Conservation (phyloP, 2,888 invertebrate species). For the Amiota mariae region DNA sequence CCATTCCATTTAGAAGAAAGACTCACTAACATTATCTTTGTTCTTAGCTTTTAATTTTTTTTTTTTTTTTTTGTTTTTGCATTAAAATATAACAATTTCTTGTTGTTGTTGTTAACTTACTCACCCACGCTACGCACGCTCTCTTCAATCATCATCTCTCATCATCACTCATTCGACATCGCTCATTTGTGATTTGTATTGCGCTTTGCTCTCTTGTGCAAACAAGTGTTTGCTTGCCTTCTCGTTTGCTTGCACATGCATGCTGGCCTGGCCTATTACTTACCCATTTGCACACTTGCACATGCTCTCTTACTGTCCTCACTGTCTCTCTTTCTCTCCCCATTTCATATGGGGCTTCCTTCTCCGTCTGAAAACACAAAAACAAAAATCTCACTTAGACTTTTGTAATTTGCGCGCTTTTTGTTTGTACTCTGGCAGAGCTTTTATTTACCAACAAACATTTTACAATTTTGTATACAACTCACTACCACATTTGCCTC, state of each 20-base stretch:
- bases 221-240: conserved; percentile 65
- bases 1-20: no score
- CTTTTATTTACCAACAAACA: conserved; percentile 47
- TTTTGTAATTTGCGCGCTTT: conserved; percentile 44
- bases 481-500: neutral
- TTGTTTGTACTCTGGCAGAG: conserved; percentile 47
- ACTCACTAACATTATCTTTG: no score
- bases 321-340: neutral
- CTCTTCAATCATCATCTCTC: conserved; percentile 28
- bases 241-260: conserved; percentile 28
- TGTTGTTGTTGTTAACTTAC: no score
- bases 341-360: neutral
- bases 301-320: neutral
- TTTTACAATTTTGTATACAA: conserved; percentile 7
- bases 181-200: conserved; percentile 33
- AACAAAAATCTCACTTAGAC: neutral
- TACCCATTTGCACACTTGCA: neutral
- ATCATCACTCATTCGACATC: conserved; percentile 31
- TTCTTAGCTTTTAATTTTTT: no score
- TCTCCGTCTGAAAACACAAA: neutral
- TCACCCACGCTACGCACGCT: conserved; percentile 37
- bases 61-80: neutral
- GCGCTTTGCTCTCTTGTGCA: conserved; percentile 59
- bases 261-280: neutral
- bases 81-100: no score